These are phyloP conservation scores for Ardeotis arabs DNA, from an alignment of 2,113 vertebrate species.

Conservation along the genomic window DNA sequence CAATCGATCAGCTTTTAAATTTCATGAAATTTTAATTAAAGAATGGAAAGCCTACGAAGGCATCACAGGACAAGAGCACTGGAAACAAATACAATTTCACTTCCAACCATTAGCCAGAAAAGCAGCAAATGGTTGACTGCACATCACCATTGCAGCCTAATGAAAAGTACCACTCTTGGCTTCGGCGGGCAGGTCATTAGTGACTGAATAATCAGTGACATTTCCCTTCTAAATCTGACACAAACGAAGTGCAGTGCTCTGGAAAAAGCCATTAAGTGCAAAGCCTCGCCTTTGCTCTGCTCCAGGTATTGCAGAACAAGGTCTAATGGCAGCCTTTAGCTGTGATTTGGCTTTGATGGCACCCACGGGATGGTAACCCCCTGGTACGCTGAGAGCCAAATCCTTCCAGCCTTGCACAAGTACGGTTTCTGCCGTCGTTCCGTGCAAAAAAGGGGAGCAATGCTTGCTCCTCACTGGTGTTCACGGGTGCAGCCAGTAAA, in stretches of 20 bases:
- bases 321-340: background rate
- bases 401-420: background rate
- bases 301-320: slow-evolving; percentile 30
- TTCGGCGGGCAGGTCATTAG: slow-evolving; percentile 49
- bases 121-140: slow-evolving; percentile 59
- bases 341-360: background rate
- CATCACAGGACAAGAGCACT: slow-evolving; percentile 20
- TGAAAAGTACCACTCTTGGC: slow-evolving; percentile 56
- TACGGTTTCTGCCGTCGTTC: accelerated
- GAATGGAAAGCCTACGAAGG: slow-evolving; percentile 11
- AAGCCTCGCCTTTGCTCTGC: slow-evolving; percentile 32
- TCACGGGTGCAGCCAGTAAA: background rate
- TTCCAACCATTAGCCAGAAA: slow-evolving; percentile 53
- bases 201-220: slow-evolving; percentile 70
- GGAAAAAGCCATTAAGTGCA: slow-evolving; percentile 64
- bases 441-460: background rate
- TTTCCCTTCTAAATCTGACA: slow-evolving; percentile 62
- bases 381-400: background rate
- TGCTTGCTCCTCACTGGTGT: background rate
- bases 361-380: background rate
- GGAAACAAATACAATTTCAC: slow-evolving; percentile 60
- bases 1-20: slow-evolving; percentile 25
- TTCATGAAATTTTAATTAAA: slow-evolving; percentile 56
- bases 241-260: slow-evolving; percentile 41
- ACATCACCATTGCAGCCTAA: slow-evolving; percentile 43